Conservation (phyloP, 2,797 vertebrate genomes). For the Pseudocheirus occidentalis region DNA sequence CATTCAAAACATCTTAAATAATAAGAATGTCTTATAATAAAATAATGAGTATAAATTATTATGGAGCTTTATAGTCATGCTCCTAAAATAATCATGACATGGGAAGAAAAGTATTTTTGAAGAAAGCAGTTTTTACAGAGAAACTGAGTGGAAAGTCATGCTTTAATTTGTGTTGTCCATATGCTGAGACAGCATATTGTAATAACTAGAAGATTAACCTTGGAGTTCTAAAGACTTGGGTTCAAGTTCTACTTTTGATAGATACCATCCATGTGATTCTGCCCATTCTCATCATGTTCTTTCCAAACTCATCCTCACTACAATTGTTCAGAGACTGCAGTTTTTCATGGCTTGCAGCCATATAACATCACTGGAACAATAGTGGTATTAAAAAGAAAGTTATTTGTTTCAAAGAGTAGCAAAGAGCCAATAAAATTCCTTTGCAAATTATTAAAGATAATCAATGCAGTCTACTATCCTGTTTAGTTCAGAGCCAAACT, state of each 20-base stretch:
- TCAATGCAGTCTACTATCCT: neutral
- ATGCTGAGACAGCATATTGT: neutral
- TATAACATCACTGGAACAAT: neutral
- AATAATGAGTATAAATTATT: neutral
- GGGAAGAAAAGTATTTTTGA: neutral
- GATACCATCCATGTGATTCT: neutral
- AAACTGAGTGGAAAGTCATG: neutral
- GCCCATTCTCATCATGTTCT: neutral
- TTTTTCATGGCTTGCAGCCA: neutral
- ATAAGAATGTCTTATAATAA: neutral
- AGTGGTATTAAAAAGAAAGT: neutral
- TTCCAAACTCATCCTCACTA: neutral
- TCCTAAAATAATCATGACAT: neutral
- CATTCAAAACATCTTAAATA: neutral
- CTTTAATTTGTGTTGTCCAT: neutral
- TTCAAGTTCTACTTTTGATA: neutral
- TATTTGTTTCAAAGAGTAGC: neutral
- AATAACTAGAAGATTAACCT: neutral
- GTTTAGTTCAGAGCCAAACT: neutral
- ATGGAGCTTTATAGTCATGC: neutral
- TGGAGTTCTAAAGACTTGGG: neutral
- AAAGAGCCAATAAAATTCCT: neutral
- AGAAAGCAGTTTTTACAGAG: neutral
- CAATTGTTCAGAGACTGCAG: neutral
- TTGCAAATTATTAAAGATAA: neutral